Percentiles rank a stretch among this genome's conserved stretches.
Conservation (phyloP, 2,113 vertebrate species). For the Mirza zaza region DNA sequence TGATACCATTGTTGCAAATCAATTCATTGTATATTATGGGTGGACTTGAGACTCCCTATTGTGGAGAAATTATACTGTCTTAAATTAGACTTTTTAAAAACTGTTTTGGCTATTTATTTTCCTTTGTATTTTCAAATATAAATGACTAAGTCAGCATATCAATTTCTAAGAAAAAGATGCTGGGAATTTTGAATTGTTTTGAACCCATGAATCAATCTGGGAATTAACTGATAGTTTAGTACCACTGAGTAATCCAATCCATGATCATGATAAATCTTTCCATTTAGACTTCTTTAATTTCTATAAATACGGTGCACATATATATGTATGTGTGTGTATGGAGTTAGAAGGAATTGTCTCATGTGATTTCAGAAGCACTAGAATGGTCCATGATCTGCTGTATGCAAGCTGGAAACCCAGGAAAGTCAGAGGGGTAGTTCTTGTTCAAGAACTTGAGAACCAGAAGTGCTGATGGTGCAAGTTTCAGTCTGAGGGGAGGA, state of each 20-base stretch:
- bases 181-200: neutral
- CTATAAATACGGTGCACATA: neutral
- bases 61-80: neutral
- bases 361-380: neutral
- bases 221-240: neutral
- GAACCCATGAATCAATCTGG: neutral
- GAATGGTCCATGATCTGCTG: neutral
- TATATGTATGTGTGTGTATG: too few relatives aligned
- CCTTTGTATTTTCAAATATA: neutral
- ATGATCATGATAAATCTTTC: neutral
- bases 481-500: neutral
- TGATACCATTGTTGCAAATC: neutral
- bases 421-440: neutral
- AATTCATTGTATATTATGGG: too few relatives aligned
- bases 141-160: neutral
- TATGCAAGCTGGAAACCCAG: neutral
- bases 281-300: neutral
- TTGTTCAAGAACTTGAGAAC: neutral
- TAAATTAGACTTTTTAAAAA: neutral
- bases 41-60: too few relatives aligned
- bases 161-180: neutral
- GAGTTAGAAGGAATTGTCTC: neutral
- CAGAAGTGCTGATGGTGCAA: neutral
- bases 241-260: neutral
- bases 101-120: neutral